Conservation (phyloP, 2,888 invertebrate species). For the Heliothis peltigera region DNA sequence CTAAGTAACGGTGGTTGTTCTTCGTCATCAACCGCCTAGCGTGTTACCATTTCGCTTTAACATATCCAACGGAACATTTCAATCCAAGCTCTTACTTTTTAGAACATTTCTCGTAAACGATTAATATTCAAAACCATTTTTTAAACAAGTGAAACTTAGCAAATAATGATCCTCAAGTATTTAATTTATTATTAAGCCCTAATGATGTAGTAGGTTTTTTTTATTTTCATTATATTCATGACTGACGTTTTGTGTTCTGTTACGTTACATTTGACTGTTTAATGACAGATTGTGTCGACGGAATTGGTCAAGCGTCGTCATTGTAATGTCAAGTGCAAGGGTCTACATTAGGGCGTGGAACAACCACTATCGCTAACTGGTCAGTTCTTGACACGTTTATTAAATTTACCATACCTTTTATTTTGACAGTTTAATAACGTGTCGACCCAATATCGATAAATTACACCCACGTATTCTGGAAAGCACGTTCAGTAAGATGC, state of each 20-base stretch:
- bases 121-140: neutral
- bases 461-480: neutral
- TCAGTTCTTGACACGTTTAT: neutral
- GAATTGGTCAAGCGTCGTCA: constrained; percentile 19
- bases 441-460: neutral
- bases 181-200: neutral
- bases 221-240: neutral
- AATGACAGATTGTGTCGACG: constrained; percentile 28
- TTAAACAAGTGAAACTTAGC: constrained; percentile 18
- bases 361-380: no score
- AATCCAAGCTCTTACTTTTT: constrained; percentile 27
- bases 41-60: constrained; percentile 52
- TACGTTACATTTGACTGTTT: constrained; percentile 14
- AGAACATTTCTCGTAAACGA: constrained; percentile 27
- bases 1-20: constrained; percentile 54
- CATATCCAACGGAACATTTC: constrained; percentile 25
- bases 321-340: constrained; percentile 43
- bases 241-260: neutral
- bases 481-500: no score
- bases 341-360: neutral
- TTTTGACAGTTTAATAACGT: neutral
- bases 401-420: no score
- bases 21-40: constrained; percentile 54
- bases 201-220: no score
- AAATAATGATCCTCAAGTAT: neutral